A percentile compares a stretch with the other conserved stretches of the same genome.
Conservation (phyloP, 2,888 invertebrate genomes). For the Sericinus montela region DNA sequence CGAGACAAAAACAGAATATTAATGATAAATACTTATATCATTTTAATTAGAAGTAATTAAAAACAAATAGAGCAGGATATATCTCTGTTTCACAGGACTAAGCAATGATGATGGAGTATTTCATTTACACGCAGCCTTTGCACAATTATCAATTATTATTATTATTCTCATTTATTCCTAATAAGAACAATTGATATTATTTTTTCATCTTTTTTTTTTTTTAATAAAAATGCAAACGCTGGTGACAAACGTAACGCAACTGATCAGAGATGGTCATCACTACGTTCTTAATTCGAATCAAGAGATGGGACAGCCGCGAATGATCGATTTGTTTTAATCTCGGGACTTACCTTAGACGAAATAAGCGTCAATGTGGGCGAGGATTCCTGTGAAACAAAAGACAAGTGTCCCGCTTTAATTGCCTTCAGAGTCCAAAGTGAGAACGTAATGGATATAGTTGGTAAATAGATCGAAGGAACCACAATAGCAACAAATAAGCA, state of each 20-base stretch:
- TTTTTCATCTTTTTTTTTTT: too few species aligned
- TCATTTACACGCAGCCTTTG: constrained; percentile 27
- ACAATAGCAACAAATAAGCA: neutral
- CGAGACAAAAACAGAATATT: constrained; percentile 7
- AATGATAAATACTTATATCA: neutral
- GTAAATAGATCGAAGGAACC: neutral
- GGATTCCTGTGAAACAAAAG: constrained; percentile 85
- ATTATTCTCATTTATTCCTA: too few species aligned
- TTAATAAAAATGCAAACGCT: constrained; percentile 11
- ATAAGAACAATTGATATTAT: too few species aligned
- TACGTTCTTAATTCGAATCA: neutral
- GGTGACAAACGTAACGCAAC: constrained; percentile 12
- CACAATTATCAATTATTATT: constrained; percentile 3
- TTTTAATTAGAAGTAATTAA: constrained; percentile 18
- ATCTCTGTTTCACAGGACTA: constrained; percentile 45
- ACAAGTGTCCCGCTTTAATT: constrained; percentile 69
- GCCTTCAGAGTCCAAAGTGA: constrained; percentile 28
- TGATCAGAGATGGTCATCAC: constrained; percentile 4
- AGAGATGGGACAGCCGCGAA: constrained; percentile 19
- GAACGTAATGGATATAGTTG: neutral
- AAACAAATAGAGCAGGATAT: constrained; percentile 43
- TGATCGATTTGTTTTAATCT: constrained; percentile 22
- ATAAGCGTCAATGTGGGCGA: constrained; percentile 88
- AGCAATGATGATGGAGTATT: constrained; percentile 40
- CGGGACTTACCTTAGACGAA: constrained; percentile 86